phyloP scores from a whole-genome alignment of 2,797 vertebrate species.

The Spheniscus humboldti region DNA sequence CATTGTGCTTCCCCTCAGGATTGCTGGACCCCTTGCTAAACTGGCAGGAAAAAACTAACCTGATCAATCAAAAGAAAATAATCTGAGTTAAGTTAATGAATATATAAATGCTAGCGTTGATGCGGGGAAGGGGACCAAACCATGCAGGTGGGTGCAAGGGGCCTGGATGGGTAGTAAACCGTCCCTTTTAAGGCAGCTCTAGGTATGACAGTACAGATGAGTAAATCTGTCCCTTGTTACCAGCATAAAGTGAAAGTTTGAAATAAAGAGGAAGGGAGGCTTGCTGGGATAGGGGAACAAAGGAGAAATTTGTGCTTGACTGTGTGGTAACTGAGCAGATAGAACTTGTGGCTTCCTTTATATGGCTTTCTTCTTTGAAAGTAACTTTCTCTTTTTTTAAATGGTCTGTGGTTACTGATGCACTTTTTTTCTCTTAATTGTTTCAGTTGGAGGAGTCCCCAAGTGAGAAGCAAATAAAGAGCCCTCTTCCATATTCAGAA shows the following conservation, averaged over 20 bases:
- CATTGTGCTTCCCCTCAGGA: background rate
- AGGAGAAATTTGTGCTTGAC: background rate
- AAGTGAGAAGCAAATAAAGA: slow-evolving; percentile 66
- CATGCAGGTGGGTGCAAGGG: background rate
- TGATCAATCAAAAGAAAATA: background rate
- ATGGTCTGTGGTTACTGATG: background rate
- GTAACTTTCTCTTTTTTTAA: background rate
- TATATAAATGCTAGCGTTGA: background rate
- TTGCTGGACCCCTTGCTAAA: background rate
- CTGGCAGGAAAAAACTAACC: background rate
- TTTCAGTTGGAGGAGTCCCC: slow-evolving; percentile 74
- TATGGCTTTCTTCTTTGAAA: background rate
- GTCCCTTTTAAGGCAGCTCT: background rate
- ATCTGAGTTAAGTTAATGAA: background rate
- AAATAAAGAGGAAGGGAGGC: background rate
- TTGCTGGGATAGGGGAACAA: background rate
- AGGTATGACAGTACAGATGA: background rate
- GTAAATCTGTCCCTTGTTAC: background rate
- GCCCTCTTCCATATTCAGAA: slow-evolving; percentile 69
- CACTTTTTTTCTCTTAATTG: background rate
- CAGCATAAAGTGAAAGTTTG: background rate
- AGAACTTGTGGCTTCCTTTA: background rate
- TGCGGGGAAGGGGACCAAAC: background rate
- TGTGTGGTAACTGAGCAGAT: background rate
- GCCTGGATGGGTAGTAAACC: background rate